These are phyloP conservation scores for Orthonevra nobilis DNA, from an alignment of 2,888 invertebrate genomes.

Conservation along the genomic window DNA sequence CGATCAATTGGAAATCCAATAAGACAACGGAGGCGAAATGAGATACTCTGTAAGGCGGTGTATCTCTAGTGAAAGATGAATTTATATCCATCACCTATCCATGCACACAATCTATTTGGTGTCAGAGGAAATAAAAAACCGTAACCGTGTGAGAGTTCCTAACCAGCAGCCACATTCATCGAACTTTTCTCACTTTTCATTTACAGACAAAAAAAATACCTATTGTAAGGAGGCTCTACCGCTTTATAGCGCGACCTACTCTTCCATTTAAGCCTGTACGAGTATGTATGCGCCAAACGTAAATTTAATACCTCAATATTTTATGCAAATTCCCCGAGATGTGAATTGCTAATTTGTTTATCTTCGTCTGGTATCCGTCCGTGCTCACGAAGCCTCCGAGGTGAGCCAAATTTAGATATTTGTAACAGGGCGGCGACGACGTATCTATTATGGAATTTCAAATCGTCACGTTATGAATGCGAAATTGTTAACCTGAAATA, in stretches of 20 bases:
- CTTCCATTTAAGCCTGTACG: conserved; percentile 19
- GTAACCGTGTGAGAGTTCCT: conserved; percentile 7
- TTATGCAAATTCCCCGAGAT: conserved; percentile 53
- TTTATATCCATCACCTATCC: too few relatives aligned
- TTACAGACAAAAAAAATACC: too few relatives aligned
- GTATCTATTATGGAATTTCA: conserved; percentile 30
- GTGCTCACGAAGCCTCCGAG: background rate
- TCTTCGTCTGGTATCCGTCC: conserved; percentile 3
- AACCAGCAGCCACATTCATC: too few relatives aligned
- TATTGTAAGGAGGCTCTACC: too few relatives aligned
- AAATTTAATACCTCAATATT: conserved; percentile 21
- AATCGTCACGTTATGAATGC: conserved; percentile 44
- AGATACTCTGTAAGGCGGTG: conserved; percentile 32
- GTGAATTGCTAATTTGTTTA: conserved; percentile 45
- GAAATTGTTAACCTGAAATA: too few relatives aligned
- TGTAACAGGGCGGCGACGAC: conserved; percentile 5
- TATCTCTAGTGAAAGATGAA: too few relatives aligned
- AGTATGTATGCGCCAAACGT: too few relatives aligned
- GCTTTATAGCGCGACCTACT: conserved; percentile 15
- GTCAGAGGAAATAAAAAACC: conserved; percentile 39
- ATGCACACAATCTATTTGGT: conserved; percentile 5
- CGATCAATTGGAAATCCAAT: conserved; percentile 51
- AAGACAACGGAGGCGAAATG: conserved; percentile 38
- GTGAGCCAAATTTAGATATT: conserved; percentile 41
- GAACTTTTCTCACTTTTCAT: conserved; percentile 1